These are phyloP conservation scores for Drosophila rubida DNA, from an alignment of 2,888 invertebrate species.

Conservation along the genomic window DNA sequence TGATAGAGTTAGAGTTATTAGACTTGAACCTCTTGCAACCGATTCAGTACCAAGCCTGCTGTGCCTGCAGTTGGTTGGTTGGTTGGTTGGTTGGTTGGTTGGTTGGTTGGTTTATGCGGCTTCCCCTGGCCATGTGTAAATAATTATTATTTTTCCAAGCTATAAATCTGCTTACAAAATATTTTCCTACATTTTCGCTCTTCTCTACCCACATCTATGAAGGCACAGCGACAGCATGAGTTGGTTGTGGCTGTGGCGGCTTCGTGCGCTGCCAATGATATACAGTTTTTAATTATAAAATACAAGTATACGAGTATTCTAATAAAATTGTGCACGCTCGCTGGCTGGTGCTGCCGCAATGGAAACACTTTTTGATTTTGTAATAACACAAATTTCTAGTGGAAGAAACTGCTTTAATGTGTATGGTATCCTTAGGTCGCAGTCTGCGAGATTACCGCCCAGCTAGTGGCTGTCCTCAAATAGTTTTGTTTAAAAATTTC, in stretches of 20 bases:
- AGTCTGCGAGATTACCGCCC: conserved; percentile 53
- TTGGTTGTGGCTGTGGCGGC: conserved; percentile 20
- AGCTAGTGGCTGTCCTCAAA: conserved; percentile 23
- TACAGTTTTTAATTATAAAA: conserved; percentile 79
- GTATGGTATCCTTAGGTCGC: conserved; percentile 6
- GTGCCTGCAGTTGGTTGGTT: background rate
- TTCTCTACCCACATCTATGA: conserved; percentile 30
- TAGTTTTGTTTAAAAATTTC: conserved; percentile 61
- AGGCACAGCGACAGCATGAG: background rate
- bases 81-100: too few species aligned
- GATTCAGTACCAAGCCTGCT: conserved; percentile 18
- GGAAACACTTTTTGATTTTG: background rate
- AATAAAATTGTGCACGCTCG: conserved; percentile 69
- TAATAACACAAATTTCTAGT: conserved; percentile 3
- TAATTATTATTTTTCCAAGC: conserved; percentile 78
- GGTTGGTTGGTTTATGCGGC: conserved; percentile 24
- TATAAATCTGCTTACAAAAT: conserved; percentile 78
- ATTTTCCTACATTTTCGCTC: conserved; percentile 61
- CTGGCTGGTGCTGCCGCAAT: conserved; percentile 16
- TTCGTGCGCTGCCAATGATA: conserved; percentile 56
- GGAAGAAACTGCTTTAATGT: conserved; percentile 6
- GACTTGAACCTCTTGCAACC: conserved; percentile 12
- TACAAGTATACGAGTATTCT: conserved; percentile 64
- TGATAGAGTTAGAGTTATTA: conserved; percentile 43
- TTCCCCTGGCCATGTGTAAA: conserved; percentile 63